phyloP scores from a whole-genome alignment of 2,797 vertebrate species.

The Distichodus sexfasciatus region DNA sequence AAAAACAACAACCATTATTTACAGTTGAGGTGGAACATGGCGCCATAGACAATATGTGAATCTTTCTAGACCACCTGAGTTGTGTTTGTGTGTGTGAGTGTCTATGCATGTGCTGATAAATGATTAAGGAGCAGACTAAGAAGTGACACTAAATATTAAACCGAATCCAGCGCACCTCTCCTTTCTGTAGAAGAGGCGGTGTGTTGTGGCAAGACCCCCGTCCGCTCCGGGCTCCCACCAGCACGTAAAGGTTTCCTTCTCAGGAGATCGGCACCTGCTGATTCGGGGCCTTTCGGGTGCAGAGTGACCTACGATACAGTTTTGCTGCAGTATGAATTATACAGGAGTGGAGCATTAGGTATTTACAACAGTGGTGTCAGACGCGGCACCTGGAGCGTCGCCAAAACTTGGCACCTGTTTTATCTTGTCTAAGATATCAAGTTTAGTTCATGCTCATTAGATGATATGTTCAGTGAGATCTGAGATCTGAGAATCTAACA shows the following conservation, averaged over 20 bases:
- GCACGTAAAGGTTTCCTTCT: constrained; percentile 92
- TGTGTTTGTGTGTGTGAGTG: too few relatives aligned
- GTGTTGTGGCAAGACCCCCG: constrained; percentile 79
- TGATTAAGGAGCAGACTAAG: not conserved
- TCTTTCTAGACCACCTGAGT: constrained; percentile 1
- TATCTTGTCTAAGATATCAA: too few relatives aligned
- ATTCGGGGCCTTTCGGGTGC: constrained; percentile 79
- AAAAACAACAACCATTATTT: constrained; percentile 35
- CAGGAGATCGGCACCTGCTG: constrained; percentile 79
- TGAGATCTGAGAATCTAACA: not conserved
- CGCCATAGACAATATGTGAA: constrained; percentile 29
- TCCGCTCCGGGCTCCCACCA: constrained; percentile 84
- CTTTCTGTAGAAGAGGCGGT: constrained; percentile 80
- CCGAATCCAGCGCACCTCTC: constrained; percentile 72
- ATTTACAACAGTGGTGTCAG: not conserved
- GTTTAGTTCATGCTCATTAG: too few relatives aligned
- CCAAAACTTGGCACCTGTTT: too few relatives aligned
- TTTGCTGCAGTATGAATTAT: not conserved
- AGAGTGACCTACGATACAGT: constrained; percentile 56
- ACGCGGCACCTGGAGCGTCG: too few relatives aligned
- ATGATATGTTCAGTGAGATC: too few relatives aligned
- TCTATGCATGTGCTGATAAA: not conserved
- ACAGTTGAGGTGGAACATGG: not conserved
- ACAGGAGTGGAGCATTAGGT: not conserved
- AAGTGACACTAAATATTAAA: not conserved